Conservation (phyloP, 1,140 invertebrate species). For the Hypothenemus hampei region DNA sequence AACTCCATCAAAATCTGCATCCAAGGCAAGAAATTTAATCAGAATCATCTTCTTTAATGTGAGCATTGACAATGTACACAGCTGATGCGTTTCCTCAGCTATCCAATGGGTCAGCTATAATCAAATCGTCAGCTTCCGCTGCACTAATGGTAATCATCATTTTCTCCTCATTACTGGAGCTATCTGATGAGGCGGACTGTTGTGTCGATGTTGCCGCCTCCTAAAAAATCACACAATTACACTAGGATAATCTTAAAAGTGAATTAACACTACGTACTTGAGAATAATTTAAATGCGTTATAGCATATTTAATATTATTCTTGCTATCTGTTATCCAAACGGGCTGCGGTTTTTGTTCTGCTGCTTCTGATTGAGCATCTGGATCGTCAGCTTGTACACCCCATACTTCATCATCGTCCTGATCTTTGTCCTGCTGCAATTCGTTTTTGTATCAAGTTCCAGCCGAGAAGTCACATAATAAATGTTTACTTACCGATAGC, state of each 20-base stretch:
- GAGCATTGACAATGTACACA: conserved; percentile 10
- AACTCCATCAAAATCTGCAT: too few species aligned
- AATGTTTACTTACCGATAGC: conserved; percentile 58
- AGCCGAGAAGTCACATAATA: too few species aligned
- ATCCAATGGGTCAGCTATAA: conserved; percentile 44
- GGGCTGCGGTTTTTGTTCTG: conserved; percentile 26
- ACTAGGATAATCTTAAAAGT: not conserved
- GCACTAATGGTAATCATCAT: conserved; percentile 60
- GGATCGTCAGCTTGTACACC: conserved; percentile 31
- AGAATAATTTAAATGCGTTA: conserved; percentile 44
- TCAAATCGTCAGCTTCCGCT: conserved; percentile 43
- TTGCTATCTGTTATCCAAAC: conserved; percentile 44
- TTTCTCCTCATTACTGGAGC: conserved; percentile 60
- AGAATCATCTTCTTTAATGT: conserved; percentile 6
- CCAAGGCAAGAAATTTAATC: conserved; percentile 1
- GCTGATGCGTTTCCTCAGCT: conserved; percentile 31
- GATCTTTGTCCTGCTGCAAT: conserved; percentile 26
- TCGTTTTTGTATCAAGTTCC: conserved; percentile 2
- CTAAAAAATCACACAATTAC: conserved; percentile 37
- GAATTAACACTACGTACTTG: conserved; percentile 35
- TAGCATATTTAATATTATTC: conserved; percentile 44
- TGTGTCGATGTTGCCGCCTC: conserved; percentile 59
- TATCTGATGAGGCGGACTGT: conserved; percentile 56
- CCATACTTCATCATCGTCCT: conserved; percentile 27
- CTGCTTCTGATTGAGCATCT: conserved; percentile 17